Evolutionary conservation across 2,113 vertebrate species (phyloP).

Genomic region (Pedetes capensis): DNA sequence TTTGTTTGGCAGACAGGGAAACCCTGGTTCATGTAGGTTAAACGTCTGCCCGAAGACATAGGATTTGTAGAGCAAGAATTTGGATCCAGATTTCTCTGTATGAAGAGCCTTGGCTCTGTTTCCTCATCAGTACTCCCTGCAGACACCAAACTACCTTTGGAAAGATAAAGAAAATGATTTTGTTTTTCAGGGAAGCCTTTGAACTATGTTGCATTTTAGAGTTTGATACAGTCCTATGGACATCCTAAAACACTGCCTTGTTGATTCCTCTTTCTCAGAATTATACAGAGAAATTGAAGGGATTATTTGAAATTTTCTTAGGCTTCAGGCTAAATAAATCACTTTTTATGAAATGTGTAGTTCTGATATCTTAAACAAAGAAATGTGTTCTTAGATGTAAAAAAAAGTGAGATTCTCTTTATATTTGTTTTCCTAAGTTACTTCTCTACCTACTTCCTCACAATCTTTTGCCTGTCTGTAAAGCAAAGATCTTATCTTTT

Average conservation of each 20-base stretch:
- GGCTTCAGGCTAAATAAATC: background rate
- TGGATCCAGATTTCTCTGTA: background rate
- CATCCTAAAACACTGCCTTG: background rate
- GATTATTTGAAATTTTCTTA: slow-evolving; percentile 8
- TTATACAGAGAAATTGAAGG: slow-evolving; percentile 13
- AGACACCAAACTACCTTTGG: background rate
- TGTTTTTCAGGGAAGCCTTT: background rate
- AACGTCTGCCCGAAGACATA: background rate
- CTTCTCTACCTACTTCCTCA: too few species aligned
- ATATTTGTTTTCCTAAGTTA: slow-evolving; percentile 19
- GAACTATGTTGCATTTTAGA: slow-evolving; percentile 43
- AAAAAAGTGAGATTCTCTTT: background rate
- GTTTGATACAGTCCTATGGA: background rate
- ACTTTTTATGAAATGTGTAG: background rate
- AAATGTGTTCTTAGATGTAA: slow-evolving; percentile 22
- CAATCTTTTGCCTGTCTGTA: background rate
- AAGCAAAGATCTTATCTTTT: slow-evolving; percentile 48
- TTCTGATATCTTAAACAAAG: background rate
- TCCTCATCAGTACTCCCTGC: background rate
- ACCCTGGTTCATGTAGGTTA: background rate
- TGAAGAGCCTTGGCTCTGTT: background rate
- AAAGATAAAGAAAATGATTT: background rate
- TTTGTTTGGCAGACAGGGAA: background rate
- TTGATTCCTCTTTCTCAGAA: background rate
- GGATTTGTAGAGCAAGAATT: background rate